Conservation (phyloP, 2,888 invertebrate species). For the Trissoscelio sp. region DNA sequence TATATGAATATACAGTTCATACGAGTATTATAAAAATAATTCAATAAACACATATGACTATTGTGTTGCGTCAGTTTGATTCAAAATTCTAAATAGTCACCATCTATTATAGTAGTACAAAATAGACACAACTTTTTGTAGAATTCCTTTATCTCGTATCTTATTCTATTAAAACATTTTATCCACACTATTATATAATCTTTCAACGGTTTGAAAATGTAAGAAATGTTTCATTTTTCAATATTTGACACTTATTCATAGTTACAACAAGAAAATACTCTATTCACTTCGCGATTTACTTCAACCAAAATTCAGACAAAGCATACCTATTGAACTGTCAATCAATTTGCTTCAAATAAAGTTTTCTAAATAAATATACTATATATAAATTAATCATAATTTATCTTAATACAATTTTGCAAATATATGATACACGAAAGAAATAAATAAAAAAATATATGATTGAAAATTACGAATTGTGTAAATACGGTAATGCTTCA, state of each 20-base stretch:
- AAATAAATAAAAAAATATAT: too few relatives aligned
- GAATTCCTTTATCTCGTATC: conserved; percentile 5
- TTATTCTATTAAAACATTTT: not conserved
- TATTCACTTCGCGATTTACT: conserved; percentile 2
- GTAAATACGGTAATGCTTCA: too few relatives aligned
- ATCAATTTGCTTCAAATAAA: too few relatives aligned
- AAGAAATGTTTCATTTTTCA: conserved; percentile 24
- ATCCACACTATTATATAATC: not conserved
- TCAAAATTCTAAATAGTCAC: conserved; percentile 25
- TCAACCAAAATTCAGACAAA: not conserved
- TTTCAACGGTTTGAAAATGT: conserved; percentile 11
- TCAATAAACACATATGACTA: not conserved
- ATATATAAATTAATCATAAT: too few relatives aligned
- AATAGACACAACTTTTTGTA: conserved; percentile 12
- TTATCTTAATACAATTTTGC: too few relatives aligned
- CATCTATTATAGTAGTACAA: not conserved
- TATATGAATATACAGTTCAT: too few relatives aligned
- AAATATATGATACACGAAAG: too few relatives aligned
- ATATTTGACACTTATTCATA: conserved; percentile 14
- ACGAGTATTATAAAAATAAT: not conserved
- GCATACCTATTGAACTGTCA: not conserved
- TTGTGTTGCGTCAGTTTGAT: not conserved
- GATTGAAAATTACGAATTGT: too few relatives aligned
- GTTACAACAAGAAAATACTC: not conserved
- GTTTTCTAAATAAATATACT: too few relatives aligned